phyloP scores from a whole-genome alignment of 2,113 vertebrate species.

The Trichechus manatus region DNA sequence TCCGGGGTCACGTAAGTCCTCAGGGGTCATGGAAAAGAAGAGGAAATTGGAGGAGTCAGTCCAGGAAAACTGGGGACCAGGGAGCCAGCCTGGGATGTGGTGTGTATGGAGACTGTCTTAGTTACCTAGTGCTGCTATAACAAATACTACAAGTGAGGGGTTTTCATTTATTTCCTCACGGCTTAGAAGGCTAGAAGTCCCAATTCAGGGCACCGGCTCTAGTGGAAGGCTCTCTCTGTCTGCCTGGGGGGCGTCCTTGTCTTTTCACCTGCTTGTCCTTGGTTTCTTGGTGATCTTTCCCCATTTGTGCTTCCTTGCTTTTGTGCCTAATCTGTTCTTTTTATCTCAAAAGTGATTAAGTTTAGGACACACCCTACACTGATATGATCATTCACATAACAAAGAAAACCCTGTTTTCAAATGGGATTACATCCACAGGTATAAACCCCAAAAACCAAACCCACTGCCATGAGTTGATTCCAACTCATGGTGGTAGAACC shows the following conservation, averaged over 20 bases:
- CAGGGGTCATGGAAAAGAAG: not conserved
- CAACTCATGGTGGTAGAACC: too few species aligned
- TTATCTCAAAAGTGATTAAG: not conserved
- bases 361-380: not conserved
- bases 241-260: not conserved
- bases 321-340: not conserved
- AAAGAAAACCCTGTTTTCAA: not conserved
- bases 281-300: not conserved
- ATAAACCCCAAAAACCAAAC: too few species aligned
- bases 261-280: not conserved
- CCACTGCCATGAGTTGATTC: too few species aligned
- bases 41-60: not conserved
- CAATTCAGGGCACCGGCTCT: not conserved
- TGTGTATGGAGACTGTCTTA: rapidly evolving
- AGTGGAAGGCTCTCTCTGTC: too few species aligned
- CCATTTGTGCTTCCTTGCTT: not conserved
- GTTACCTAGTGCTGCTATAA: not conserved
- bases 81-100: not conserved
- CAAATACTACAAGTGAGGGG: not conserved
- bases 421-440: not conserved
- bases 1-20: not conserved
- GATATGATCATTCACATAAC: not conserved
- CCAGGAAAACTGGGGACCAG: not conserved
- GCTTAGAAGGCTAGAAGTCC: not conserved
- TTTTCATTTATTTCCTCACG: too few species aligned